These are phyloP conservation scores for Microtus richardsoni DNA, from an alignment of 2,113 vertebrate genomes.

Conservation along the genomic window DNA sequence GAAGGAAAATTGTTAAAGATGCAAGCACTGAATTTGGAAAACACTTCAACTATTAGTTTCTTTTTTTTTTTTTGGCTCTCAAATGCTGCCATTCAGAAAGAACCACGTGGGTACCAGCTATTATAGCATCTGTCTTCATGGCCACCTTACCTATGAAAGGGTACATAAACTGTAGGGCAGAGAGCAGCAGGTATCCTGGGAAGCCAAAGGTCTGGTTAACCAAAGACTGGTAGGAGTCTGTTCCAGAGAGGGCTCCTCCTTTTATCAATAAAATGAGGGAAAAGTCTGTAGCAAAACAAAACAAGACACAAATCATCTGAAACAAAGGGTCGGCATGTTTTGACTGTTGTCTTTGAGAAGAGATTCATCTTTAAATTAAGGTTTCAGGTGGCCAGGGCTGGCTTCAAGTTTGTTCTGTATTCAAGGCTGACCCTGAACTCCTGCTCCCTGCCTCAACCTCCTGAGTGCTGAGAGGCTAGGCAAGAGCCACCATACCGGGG, in stretches of 20 bases:
- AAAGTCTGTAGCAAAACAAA: constrained; percentile 90
- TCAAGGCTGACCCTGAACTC: neutral
- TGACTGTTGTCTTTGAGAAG: neutral
- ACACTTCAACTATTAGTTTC: constrained; percentile 13
- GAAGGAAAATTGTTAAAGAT: constrained; percentile 1
- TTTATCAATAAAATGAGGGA: constrained; percentile 96
- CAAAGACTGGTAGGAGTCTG: constrained; percentile 94
- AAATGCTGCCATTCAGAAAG: constrained; percentile 46
- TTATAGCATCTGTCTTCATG: constrained; percentile 23
- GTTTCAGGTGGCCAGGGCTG: neutral
- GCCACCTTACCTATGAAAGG: constrained; percentile 95
- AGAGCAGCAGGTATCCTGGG: constrained; percentile 93
- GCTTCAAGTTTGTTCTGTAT: neutral
- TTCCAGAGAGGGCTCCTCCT: constrained; percentile 92
- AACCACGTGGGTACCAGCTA: neutral
- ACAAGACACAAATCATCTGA: neutral
- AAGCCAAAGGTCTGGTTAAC: constrained; percentile 94
- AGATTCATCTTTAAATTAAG: neutral
- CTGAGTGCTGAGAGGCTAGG: neutral
- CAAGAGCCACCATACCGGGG: neutral
- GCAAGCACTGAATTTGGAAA: neutral
- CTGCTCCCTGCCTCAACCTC: neutral
- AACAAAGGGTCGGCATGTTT: neutral
- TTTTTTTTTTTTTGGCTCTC: neutral
- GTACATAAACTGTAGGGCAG: constrained; percentile 95